A percentile compares a stretch with the other conserved stretches of the same genome.
These are phyloP conservation scores for Idaea aversata DNA, from an alignment of 2,888 invertebrate species.

Conservation along the genomic window DNA sequence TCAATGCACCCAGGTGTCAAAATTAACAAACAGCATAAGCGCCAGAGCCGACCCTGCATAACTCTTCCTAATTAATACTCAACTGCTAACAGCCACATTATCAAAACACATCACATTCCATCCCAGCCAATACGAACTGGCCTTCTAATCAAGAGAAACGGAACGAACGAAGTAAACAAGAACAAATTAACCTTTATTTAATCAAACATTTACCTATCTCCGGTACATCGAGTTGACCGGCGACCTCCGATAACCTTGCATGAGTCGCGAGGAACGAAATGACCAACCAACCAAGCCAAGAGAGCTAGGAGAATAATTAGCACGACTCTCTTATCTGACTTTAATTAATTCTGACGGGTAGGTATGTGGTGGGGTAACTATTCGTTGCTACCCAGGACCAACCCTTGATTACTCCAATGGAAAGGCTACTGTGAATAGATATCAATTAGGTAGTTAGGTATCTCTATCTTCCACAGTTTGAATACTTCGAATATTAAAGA, in stretches of 20 bases:
- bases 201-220: constrained; percentile 36
- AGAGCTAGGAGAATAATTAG: constrained; percentile 57
- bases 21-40: background rate
- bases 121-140: constrained; percentile 17
- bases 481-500: background rate
- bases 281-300: constrained; percentile 19
- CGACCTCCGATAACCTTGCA: constrained; percentile 32
- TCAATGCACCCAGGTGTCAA: background rate
- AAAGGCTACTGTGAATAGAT: background rate
- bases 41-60: constrained; percentile 15
- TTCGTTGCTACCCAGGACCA: background rate
- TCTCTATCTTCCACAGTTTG: background rate
- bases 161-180: constrained; percentile 27
- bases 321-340: constrained; percentile 54
- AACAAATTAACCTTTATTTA: constrained; percentile 52
- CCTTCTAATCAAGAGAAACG: constrained; percentile 22
- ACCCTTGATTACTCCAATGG: background rate
- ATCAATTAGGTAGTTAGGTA: background rate
- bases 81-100: constrained; percentile 14
- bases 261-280: constrained; percentile 26
- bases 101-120: constrained; percentile 1
- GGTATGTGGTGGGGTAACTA: background rate
- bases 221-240: constrained; percentile 28
- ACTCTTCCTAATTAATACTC: constrained; percentile 24
- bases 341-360: constrained; percentile 59